Percentiles rank a stretch among this genome's conserved stretches.
Evolutionary conservation across 2,888 invertebrate species (phyloP).

Genomic region (Athrips mouffetella): DNA sequence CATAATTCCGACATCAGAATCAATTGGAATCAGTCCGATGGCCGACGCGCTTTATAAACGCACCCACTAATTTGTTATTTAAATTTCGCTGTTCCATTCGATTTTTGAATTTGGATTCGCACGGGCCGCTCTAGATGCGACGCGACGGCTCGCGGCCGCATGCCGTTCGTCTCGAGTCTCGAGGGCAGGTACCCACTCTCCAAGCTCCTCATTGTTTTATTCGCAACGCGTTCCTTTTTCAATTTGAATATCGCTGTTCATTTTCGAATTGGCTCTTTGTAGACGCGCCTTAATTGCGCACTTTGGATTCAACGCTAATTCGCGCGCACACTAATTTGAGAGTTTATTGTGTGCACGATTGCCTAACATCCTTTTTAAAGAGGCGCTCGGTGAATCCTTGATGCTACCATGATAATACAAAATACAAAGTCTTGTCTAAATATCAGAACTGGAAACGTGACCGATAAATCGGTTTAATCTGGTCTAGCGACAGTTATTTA

Average conservation of each 20-base stretch:
- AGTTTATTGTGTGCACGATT: slow-evolving; percentile 63
- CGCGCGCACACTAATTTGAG: slow-evolving; percentile 70
- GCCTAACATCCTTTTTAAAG: slow-evolving; percentile 62
- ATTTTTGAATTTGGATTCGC: slow-evolving; percentile 63
- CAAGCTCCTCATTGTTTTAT: slow-evolving; percentile 63
- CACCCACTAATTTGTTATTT: slow-evolving; percentile 71
- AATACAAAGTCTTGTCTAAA: slow-evolving; percentile 34
- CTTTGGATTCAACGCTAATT: slow-evolving; percentile 74
- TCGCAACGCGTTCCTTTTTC: slow-evolving; percentile 71
- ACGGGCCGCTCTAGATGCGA: slow-evolving; percentile 47
- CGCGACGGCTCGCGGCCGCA: slow-evolving; percentile 23
- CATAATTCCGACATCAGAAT: slow-evolving; percentile 52
- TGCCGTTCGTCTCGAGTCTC: slow-evolving; percentile 16
- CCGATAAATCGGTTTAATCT: slow-evolving; percentile 49
- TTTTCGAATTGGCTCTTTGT: slow-evolving; percentile 72
- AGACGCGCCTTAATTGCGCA: slow-evolving; percentile 71
- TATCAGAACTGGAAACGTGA: slow-evolving; percentile 31
- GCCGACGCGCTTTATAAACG: slow-evolving; percentile 58
- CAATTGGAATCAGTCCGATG: slow-evolving; percentile 57
- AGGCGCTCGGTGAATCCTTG: slow-evolving; percentile 55
- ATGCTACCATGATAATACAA: slow-evolving; percentile 36
- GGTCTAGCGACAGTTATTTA: slow-evolving; percentile 46
- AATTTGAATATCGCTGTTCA: slow-evolving; percentile 76
- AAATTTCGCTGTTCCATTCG: slow-evolving; percentile 62
- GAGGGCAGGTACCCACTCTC: slow-evolving; percentile 38